Evolutionary conservation across 2,888 invertebrate species (phyloP), one percentile per base, ranked within the genome.

Genomic region (Eupithecia exiguata): DNA sequence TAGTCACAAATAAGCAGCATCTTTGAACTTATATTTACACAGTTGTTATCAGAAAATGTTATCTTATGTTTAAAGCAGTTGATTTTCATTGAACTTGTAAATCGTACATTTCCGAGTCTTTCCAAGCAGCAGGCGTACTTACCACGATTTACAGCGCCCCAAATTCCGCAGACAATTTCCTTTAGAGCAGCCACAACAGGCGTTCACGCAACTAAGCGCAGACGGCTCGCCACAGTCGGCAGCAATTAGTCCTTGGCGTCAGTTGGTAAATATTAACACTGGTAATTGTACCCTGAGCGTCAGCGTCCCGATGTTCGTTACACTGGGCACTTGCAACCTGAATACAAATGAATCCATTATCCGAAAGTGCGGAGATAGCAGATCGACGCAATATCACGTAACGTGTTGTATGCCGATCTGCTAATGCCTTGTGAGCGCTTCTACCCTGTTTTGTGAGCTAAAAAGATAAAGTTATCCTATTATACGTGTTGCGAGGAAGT

Each of bases 331-430:
- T 90, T 88, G 91, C 91, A 90, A 87, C 88, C 91, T 88, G 94
- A 94, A 94, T 94, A 94, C 93, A 93, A 93, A 94, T 94, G 92
- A 93, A 92, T 89, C 91, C 89, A 94, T 93, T 94, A 93, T 89
- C 88, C 86, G 89, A 90, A 92, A 90, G 87, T 89, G 90, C 88
- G 85, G 87, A 87, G 92, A 91, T 91, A 89, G 88, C 88, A 87
- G 87, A 90, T 90, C 89, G 88, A 87, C 79, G 74, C 87, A 87
- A 87, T 88, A 90, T 89, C 90, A 92, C 90, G 89, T 89, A 87
- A 84, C 81, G 73, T 78, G 82, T 78, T 86, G 85, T 86, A 84
- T 87, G 87, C 84, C 81, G 79, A 82, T 84, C 82, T 84, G 85
- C 84, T 88, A 86, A 87, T 87, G 84, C 74, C 77, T 71, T 73